Percentiles rank a stretch among this genome's conserved stretches.
These are phyloP conservation scores for Festucalex cinctus DNA, from an alignment of 2,113 vertebrate species.

Conservation along the genomic window DNA sequence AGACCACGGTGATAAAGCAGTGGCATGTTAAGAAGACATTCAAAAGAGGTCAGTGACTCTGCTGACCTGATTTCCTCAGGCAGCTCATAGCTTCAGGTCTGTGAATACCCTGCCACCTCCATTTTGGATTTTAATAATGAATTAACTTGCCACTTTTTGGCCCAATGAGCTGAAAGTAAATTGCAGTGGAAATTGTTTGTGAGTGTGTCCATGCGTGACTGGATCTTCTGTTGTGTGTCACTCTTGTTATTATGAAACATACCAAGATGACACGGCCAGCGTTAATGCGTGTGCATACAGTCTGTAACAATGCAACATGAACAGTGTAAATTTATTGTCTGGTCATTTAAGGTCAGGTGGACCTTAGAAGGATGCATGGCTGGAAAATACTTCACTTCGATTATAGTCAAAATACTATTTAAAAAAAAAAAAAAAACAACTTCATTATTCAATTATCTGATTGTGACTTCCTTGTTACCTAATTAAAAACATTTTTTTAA, in stretches of 20 bases:
- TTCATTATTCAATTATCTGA: no score
- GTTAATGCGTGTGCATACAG: not conserved
- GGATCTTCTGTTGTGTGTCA: not conserved
- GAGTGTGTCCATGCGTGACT: not conserved
- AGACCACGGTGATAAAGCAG: not conserved
- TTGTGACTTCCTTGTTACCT: not conserved
- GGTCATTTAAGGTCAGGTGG: no score
- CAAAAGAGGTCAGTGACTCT: slow-evolving; percentile 4
- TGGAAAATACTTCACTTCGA: no score
- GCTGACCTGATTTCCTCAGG: slow-evolving; percentile 1
- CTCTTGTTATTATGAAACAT: not conserved
- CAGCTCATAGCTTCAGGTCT: slow-evolving; percentile 1
- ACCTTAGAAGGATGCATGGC: no score
- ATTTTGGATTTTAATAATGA: slow-evolving; percentile 1
- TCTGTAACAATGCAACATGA: not conserved
- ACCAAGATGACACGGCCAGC: not conserved
- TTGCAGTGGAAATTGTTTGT: not conserved
- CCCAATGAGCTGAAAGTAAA: not conserved
- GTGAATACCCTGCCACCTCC: not conserved
- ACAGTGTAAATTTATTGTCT: not conserved
- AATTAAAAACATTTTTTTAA: not conserved
- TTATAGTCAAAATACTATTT: no score
- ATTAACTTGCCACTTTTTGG: not conserved
- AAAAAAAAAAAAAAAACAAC: no score
- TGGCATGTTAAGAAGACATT: not conserved